Evolutionary conservation across 2,113 vertebrate species (phyloP).

Genomic region (Gymnobelideus leadbeateri): DNA sequence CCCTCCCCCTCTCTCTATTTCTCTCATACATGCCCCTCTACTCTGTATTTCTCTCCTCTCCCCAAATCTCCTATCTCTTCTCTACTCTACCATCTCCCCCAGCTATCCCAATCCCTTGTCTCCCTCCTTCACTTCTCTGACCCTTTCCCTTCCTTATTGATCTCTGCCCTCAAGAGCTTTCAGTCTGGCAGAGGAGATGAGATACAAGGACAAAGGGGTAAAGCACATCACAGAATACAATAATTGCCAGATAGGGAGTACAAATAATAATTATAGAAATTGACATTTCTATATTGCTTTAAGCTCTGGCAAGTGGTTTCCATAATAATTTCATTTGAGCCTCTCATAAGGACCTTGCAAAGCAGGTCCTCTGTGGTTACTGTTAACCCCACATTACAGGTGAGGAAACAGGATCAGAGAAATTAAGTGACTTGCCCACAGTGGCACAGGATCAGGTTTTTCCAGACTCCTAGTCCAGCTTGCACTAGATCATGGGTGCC

Average conservation of each 20-base stretch:
- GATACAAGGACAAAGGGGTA: neutral
- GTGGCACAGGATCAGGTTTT: neutral
- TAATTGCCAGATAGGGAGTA: neutral
- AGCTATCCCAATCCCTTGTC: neutral
- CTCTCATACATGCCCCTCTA: no score
- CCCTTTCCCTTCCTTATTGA: neutral
- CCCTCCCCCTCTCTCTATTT: no score
- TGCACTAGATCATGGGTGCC: neutral
- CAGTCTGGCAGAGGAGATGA: neutral
- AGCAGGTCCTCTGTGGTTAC: neutral
- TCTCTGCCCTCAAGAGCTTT: neutral
- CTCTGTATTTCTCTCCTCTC: no score
- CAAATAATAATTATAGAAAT: neutral
- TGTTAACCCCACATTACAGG: neutral
- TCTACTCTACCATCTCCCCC: neutral
- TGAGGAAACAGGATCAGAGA: no score
- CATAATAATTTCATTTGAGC: neutral
- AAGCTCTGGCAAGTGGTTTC: neutral
- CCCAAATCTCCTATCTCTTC: no score
- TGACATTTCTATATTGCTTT: neutral
- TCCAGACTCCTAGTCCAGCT: neutral
- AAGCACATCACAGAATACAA: neutral
- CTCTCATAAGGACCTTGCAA: neutral
- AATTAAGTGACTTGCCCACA: no score
- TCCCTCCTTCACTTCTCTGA: neutral